Percentiles rank a stretch among this genome's conserved stretches.
phyloP scores from a whole-genome alignment of 2,113 vertebrate genomes.

The Aptenodytes patagonicus region DNA sequence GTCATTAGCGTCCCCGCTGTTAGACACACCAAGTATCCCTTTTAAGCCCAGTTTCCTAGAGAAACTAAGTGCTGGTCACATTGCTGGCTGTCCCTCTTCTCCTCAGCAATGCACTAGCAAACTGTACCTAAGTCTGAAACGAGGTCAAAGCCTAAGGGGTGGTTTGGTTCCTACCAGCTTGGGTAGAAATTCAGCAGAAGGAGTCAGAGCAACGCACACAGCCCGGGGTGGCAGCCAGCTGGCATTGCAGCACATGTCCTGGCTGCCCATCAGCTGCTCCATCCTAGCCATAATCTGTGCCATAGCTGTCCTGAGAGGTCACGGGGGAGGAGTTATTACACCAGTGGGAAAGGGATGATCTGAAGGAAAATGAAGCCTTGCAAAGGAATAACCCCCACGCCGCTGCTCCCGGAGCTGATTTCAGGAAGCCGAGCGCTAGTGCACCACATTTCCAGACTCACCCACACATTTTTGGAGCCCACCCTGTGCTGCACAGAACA shows the following conservation, averaged over 20 bases:
- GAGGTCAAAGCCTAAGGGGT: neutral
- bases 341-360: neutral
- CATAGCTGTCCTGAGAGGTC: neutral
- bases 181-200: neutral
- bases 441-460: neutral
- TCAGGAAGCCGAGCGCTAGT: neutral
- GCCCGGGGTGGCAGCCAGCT: neutral
- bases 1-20: neutral
- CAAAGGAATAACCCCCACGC: neutral
- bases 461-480: neutral
- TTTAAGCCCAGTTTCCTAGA: neutral
- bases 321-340: neutral
- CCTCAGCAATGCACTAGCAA: neutral
- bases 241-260: neutral
- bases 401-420: neutral
- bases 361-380: neutral
- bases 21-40: neutral
- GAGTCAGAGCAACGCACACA: neutral
- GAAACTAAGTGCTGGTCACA: neutral
- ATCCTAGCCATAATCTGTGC: neutral
- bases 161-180: neutral
- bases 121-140: too few species aligned
- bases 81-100: neutral
- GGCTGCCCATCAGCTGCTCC: neutral
- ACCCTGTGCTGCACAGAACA: neutral